phyloP scores from a whole-genome alignment of 2,797 vertebrate species.

The Tauraco hartlaubi region DNA sequence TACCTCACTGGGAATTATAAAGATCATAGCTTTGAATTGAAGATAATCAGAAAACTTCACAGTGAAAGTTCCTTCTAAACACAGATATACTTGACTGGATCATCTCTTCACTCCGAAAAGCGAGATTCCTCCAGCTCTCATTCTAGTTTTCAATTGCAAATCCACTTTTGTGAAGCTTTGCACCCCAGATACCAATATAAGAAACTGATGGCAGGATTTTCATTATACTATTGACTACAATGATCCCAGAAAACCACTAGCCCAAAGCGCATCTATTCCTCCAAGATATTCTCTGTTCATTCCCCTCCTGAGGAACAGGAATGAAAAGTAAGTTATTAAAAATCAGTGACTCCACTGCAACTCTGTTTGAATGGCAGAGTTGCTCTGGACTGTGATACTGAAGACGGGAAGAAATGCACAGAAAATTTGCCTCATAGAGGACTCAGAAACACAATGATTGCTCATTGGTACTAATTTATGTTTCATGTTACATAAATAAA shows the following conservation, averaged over 20 bases:
- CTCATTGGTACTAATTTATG: not conserved
- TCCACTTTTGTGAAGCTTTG: not conserved
- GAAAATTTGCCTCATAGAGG: not conserved
- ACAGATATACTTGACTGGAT: not conserved
- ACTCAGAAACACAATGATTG: not conserved
- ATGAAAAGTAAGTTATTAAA: not conserved
- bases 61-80: not conserved
- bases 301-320: not conserved
- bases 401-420: not conserved
- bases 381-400: not conserved
- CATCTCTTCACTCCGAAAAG: not conserved
- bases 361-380: not conserved
- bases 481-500: not conserved
- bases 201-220: not conserved
- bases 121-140: not conserved
- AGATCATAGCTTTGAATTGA: not conserved
- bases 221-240: not conserved
- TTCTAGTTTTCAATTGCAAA: not conserved
- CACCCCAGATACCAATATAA: not conserved
- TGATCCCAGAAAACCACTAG: not conserved
- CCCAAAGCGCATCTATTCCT: not conserved
- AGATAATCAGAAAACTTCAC: not conserved
- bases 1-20: not conserved
- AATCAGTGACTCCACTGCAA: not conserved
- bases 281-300: not conserved